These are phyloP conservation scores for Cavia aperea DNA, from an alignment of 2,113 vertebrate genomes.

Conservation along the genomic window DNA sequence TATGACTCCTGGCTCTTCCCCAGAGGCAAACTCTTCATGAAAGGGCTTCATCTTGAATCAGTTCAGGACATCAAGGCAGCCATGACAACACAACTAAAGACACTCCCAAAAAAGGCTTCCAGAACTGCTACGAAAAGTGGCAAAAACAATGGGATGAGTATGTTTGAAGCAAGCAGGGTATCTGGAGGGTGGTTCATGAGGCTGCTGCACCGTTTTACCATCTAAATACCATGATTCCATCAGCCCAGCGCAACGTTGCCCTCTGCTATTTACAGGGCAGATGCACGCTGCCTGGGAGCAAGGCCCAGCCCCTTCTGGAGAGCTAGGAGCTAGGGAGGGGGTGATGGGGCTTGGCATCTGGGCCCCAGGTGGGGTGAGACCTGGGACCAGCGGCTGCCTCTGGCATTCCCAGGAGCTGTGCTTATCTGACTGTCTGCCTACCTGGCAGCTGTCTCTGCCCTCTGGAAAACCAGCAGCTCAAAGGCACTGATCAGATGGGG, in stretches of 20 bases:
- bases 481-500: background rate
- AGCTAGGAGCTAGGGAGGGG: background rate
- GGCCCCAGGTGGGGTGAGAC: background rate
- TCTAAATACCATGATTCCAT: background rate
- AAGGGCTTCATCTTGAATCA: background rate
- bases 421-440: background rate
- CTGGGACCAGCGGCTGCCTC: background rate
- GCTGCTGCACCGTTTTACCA: background rate
- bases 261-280: background rate
- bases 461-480: background rate
- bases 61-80: background rate
- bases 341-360: background rate
- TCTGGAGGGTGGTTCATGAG: background rate
- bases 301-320: background rate
- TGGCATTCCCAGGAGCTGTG: background rate
- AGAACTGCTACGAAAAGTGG: background rate
- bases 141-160: background rate
- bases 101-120: background rate
- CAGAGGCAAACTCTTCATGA: background rate
- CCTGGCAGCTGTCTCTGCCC: conserved; percentile 4
- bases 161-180: background rate
- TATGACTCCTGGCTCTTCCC: background rate
- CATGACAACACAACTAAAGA: background rate
- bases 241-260: background rate
- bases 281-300: background rate